phyloP scores from a whole-genome alignment of 2,113 vertebrate species.

The Rhinolophus ferrumequinum region DNA sequence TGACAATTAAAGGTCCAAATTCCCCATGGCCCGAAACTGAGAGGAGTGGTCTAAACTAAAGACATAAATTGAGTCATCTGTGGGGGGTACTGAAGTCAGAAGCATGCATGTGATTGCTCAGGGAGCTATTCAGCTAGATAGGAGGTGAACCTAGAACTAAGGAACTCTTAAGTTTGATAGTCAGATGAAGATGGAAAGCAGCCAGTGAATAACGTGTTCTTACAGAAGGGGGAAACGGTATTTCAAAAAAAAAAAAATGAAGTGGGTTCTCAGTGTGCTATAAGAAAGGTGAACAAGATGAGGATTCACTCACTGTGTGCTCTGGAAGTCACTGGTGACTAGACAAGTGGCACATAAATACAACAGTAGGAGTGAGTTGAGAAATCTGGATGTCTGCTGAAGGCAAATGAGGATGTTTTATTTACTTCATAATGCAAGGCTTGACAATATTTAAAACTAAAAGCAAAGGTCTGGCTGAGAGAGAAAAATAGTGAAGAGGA shows the following conservation, averaged over 20 bases:
- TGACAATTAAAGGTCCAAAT: not conserved
- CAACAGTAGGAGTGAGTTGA: not conserved
- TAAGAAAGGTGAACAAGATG: not conserved
- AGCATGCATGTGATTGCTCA: not conserved
- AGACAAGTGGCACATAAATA: constrained; percentile 16
- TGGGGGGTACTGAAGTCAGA: not conserved
- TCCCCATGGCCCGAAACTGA: not conserved
- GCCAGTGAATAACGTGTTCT: not conserved
- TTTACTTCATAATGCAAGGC: not conserved
- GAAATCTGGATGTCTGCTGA: not conserved
- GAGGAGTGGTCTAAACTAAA: constrained; percentile 40
- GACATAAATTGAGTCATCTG: not conserved
- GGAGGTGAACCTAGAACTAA: not conserved
- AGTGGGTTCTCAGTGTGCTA: not conserved
- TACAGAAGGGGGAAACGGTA: not conserved
- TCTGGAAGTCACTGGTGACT: not conserved
- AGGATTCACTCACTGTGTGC: not conserved
- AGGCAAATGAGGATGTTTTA: not conserved
- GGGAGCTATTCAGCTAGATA: not conserved
- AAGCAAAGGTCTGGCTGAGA: constrained; percentile 10
- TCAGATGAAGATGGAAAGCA: not conserved
- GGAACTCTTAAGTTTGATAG: not conserved
- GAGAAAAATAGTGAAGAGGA: not conserved
- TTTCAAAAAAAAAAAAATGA: constrained; percentile 34
- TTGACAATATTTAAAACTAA: constrained; percentile 15